Conservation (phyloP, 37 sponge, comb jelly and placozoan species). For the Beroe ovata region DNA sequence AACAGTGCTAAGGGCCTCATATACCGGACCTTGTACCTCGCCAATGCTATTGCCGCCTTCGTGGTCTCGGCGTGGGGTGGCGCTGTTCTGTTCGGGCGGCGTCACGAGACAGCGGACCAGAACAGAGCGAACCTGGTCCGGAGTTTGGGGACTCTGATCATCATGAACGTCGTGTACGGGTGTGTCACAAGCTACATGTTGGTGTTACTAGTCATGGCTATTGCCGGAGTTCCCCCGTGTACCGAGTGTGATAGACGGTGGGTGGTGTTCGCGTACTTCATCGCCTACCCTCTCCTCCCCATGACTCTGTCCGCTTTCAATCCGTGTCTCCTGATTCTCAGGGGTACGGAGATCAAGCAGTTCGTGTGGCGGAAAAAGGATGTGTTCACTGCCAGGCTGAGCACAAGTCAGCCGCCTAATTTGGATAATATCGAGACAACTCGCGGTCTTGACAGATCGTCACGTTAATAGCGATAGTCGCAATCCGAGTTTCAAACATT, state of each 20-base stretch:
- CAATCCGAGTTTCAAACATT: too few relatives aligned
- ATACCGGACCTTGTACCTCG: background rate
- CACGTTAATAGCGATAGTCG: too few relatives aligned
- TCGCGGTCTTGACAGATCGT: too few relatives aligned
- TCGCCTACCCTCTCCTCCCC: background rate
- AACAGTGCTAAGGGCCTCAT: background rate
- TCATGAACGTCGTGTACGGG: background rate
- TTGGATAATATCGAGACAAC: too few relatives aligned
- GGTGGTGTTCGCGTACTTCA: background rate
- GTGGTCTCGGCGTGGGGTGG: background rate
- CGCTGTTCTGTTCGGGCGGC: background rate
- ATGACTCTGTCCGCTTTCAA: background rate
- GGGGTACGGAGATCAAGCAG: background rate
- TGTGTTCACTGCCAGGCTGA: too few relatives aligned
- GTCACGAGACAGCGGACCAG: background rate
- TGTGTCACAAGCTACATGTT: background rate
- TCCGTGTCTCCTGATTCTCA: background rate
- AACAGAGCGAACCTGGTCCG: background rate
- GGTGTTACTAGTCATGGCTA: background rate
- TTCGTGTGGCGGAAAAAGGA: background rate
- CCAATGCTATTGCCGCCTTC: background rate
- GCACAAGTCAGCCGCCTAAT: too few relatives aligned
- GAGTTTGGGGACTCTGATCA: background rate
- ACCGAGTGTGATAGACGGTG: background rate
- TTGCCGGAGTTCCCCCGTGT: background rate